Evolutionary conservation across 35 echinoderm and acorn worm species (phyloP), one percentile per base, ranked within the genome.

Genomic region (Chiridota heheva): DNA sequence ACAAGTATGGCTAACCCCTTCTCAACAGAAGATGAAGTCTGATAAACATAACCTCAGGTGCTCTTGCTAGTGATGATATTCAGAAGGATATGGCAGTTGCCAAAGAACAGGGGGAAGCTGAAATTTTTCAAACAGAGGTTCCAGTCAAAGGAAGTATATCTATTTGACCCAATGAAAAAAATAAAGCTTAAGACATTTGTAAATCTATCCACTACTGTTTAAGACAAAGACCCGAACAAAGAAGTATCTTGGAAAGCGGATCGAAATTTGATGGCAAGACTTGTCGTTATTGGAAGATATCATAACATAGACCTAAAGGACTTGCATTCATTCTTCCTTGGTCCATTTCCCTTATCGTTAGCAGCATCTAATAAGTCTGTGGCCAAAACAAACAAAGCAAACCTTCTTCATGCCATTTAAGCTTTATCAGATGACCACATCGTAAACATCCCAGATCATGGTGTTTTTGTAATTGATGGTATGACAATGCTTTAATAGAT

Each of bases 1-100:
- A 49, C 53, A 22, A 87, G 55, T 73, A 87, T 87, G 73, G 64
- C 42, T 38, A 87, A 87, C 47, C 85, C 62, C 34, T 87, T 87
- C 44, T 57, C 24, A 13, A 38, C 60, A 38, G 82, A 73, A 42
- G 64, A 18, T 13, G 45, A 20, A 40, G 75, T 60, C 37, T 85
- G 24, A 71, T 73, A 4, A 69, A 85, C 18, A 49, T 90, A 51
- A n/a, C 78, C 38, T 82, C 57, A 1, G 70, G 69, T 15, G 41
- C 34, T 24, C 32, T 75, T 40, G 78, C 78, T 16, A 44, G 42
- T 36, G 22, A 45, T 37, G 78, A 72, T 28, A 66, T 90, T 8
- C 0, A 31, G 29, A 3, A 44, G 15, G 79, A 90, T 55, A 7
- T 83, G 36, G 2, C 16, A 5, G 42, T 8, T 75, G 77, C 78